Percentiles rank a stretch among this genome's conserved stretches.
Evolutionary conservation across 1,140 invertebrate genomes (phyloP).

Genomic region (Drosophila takahashii): DNA sequence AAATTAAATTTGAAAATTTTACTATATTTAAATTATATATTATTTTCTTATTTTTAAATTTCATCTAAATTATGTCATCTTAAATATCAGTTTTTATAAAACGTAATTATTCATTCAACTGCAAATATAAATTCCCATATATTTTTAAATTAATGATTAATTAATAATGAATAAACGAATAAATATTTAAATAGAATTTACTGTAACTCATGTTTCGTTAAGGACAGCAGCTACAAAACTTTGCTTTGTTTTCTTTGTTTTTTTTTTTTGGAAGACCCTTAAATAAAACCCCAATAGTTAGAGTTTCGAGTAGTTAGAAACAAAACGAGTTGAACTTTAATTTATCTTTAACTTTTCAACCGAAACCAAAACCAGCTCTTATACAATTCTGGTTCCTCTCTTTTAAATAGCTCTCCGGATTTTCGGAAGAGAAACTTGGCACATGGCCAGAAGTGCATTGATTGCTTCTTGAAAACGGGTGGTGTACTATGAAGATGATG

Average conservation of each 20-base stretch:
- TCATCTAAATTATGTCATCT: too few relatives aligned
- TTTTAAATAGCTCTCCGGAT: constrained; percentile 29
- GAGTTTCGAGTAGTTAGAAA: constrained; percentile 2
- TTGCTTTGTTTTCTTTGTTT: too few relatives aligned
- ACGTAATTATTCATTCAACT: too few relatives aligned
- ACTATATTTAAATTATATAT: too few relatives aligned
- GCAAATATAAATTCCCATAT: too few relatives aligned
- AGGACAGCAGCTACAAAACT: too few relatives aligned
- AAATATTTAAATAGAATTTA: too few relatives aligned
- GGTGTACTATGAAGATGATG: constrained; percentile 30
- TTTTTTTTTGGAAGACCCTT: background rate
- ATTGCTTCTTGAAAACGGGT: constrained; percentile 65
- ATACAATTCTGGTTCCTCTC: constrained; percentile 1
- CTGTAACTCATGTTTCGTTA: background rate
- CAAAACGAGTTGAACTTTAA: constrained; percentile 11
- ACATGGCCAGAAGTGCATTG: constrained; percentile 83
- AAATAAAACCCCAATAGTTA: background rate
- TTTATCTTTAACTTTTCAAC: constrained; percentile 25
- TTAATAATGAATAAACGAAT: too few relatives aligned
- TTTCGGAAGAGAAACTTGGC: constrained; percentile 75
- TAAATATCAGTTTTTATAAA: too few relatives aligned
- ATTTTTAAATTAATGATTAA: too few relatives aligned
- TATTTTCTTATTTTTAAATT: too few relatives aligned
- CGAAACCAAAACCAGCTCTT: constrained; percentile 19
- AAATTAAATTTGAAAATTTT: too few relatives aligned